A percentile compares a stretch with the other conserved stretches of the same genome.
phyloP scores from a whole-genome alignment of 2,797 vertebrate species.

The Micromesistius poutassou region DNA sequence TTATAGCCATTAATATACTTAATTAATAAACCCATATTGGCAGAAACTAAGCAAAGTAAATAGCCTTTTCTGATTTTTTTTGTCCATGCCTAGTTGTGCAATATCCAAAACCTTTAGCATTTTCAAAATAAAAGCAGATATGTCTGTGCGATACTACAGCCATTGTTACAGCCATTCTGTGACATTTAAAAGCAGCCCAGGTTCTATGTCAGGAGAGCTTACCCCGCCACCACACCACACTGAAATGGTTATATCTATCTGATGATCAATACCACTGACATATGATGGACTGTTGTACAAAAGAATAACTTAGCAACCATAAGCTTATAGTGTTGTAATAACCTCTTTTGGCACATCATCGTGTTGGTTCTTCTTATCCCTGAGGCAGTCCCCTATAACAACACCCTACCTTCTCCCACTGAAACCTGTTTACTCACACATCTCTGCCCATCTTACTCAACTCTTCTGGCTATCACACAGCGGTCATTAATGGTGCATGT shows the following conservation, averaged over 20 bases:
- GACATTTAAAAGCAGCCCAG: slow-evolving; percentile 62
- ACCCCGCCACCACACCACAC: slow-evolving; percentile 49
- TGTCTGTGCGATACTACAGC: slow-evolving; percentile 33
- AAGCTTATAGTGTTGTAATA: too few species aligned
- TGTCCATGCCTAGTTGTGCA: not conserved
- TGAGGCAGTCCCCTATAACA: not conserved
- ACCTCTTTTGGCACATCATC: too few species aligned
- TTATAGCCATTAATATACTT: not conserved
- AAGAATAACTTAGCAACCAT: slow-evolving; percentile 27
- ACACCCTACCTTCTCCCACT: too few species aligned
- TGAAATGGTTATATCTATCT: slow-evolving; percentile 59
- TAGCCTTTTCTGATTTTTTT: not conserved
- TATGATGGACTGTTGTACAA: slow-evolving; percentile 67
- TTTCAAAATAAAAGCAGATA: slow-evolving; percentile 6
- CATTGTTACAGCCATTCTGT: slow-evolving; percentile 51
- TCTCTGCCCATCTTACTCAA: not conserved
- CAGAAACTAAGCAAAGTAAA: not conserved
- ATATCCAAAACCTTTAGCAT: not conserved
- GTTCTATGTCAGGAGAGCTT: slow-evolving; percentile 51
- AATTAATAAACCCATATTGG: not conserved
- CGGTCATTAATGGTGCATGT: slow-evolving; percentile 46
- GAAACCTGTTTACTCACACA: too few species aligned
- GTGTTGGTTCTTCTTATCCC: not conserved
- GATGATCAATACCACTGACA: slow-evolving; percentile 55
- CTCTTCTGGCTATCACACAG: slow-evolving; percentile 17